Percentiles rank a stretch among this genome's conserved stretches.
phyloP scores from a whole-genome alignment of 2,888 invertebrate genomes.

The Diarsia rubi region DNA sequence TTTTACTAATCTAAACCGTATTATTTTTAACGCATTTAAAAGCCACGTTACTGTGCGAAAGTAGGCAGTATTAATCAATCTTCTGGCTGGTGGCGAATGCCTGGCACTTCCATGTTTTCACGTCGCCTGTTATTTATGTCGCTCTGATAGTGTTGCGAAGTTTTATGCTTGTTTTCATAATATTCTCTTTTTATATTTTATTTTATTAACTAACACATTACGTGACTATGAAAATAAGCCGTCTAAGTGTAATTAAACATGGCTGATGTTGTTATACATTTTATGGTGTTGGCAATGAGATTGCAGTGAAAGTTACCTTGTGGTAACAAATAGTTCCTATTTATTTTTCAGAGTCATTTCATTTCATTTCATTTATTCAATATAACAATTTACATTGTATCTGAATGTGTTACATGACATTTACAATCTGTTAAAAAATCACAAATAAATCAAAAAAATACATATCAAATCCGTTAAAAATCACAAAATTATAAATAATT shows the following conservation, averaged over 20 bases:
- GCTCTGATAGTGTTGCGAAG: constrained; percentile 48
- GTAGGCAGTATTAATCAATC: constrained; percentile 55
- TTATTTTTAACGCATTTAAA: constrained; percentile 35
- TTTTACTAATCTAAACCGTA: constrained; percentile 9
- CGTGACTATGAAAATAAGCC: constrained; percentile 24
- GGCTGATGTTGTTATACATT: neutral
- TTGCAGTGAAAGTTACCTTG: neutral
- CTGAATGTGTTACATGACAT: too few relatives aligned
- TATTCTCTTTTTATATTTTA: constrained; percentile 23
- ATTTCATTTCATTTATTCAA: too few relatives aligned
- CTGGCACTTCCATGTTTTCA: constrained; percentile 62
- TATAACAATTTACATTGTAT: too few relatives aligned
- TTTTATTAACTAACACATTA: constrained; percentile 42
- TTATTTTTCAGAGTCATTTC: neutral
- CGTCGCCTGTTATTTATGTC: constrained; percentile 55
- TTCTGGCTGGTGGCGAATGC: constrained; percentile 54
- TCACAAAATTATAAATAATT: too few relatives aligned
- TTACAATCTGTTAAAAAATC: too few relatives aligned
- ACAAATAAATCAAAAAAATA: too few relatives aligned
- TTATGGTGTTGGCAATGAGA: neutral
- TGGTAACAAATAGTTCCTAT: neutral
- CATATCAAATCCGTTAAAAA: too few relatives aligned
- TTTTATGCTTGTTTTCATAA: constrained; percentile 55
- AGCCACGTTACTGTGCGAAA: constrained; percentile 19
- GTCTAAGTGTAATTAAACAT: constrained; percentile 32